Conservation (phyloP, 2,113 vertebrate species). For the Taxidea taxus region DNA sequence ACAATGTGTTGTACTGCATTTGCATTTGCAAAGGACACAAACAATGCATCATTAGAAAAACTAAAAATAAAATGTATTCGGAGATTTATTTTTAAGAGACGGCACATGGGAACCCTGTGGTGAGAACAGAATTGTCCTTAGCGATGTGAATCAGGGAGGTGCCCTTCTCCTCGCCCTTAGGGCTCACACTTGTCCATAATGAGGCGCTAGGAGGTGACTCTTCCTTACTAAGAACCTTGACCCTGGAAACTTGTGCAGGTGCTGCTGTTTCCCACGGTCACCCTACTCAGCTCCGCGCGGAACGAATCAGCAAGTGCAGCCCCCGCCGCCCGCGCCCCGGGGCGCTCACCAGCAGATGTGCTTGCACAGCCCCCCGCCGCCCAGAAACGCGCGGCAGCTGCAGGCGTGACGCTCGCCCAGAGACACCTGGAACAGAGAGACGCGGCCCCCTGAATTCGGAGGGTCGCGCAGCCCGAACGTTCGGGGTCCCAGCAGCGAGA, state of each 20-base stretch:
- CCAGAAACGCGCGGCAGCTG: conserved; percentile 80
- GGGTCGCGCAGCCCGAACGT: too few relatives aligned
- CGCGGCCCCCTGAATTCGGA: too few relatives aligned
- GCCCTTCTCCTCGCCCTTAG: neutral
- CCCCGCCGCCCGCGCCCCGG: too few relatives aligned
- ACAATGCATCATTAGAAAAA: neutral
- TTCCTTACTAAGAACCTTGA: neutral
- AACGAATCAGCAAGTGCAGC: too few relatives aligned
- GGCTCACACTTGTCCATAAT: neutral
- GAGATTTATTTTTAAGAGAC: neutral
- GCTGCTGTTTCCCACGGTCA: too few relatives aligned
- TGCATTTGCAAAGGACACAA: too few relatives aligned
- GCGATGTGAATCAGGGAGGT: neutral
- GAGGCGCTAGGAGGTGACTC: neutral
- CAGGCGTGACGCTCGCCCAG: conserved; percentile 86
- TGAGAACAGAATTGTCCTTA: neutral
- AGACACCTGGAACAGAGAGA: conserved; percentile 76
- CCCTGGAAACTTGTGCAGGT: too few relatives aligned
- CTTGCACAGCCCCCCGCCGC: conserved; percentile 82
- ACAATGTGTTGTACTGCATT: neutral
- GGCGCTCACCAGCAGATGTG: conserved; percentile 89
- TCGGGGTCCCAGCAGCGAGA: too few relatives aligned
- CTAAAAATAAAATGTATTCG: neutral
- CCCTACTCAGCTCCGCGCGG: too few relatives aligned
- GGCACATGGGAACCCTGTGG: neutral